A percentile compares a stretch with the other conserved stretches of the same genome.
Evolutionary conservation across 2,113 vertebrate species (phyloP).

Genomic region (Phaethon lepturus): DNA sequence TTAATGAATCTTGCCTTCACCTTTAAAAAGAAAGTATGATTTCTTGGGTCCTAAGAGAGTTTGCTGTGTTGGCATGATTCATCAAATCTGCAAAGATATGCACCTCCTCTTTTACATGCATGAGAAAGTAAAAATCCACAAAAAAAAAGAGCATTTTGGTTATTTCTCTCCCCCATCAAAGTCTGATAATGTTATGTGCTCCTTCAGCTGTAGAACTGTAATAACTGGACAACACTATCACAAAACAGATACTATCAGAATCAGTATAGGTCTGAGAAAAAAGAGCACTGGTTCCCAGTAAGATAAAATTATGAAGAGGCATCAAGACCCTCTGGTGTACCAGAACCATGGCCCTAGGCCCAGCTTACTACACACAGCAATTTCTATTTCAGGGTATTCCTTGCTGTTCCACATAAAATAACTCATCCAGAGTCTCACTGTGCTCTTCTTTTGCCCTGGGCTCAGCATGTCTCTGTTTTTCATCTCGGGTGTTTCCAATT

Average conservation of each 20-base stretch:
- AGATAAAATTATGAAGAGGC: not conserved
- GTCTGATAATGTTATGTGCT: not conserved
- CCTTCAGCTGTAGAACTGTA: not conserved
- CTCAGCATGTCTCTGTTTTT: not conserved
- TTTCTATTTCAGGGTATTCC: not conserved
- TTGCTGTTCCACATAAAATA: not conserved
- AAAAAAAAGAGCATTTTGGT: not conserved
- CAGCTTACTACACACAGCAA: not conserved
- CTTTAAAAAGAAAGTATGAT: not conserved
- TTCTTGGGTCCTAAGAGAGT: not conserved
- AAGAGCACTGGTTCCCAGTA: not conserved
- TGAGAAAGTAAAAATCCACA: not conserved
- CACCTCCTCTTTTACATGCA: not conserved
- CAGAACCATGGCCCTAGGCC: not conserved
- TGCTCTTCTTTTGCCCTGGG: not conserved
- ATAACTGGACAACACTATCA: not conserved
- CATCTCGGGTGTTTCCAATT: not conserved
- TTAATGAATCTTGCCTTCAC: not conserved
- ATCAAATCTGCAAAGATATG: not conserved
- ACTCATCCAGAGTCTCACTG: not conserved
- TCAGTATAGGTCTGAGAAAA: not conserved
- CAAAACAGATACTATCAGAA: not conserved
- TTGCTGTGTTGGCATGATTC: not conserved
- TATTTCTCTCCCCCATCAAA: not conserved
- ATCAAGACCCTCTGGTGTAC: not conserved